Conservation (phyloP, 2,888 invertebrate genomes). For the Ametastegia equiseti region DNA sequence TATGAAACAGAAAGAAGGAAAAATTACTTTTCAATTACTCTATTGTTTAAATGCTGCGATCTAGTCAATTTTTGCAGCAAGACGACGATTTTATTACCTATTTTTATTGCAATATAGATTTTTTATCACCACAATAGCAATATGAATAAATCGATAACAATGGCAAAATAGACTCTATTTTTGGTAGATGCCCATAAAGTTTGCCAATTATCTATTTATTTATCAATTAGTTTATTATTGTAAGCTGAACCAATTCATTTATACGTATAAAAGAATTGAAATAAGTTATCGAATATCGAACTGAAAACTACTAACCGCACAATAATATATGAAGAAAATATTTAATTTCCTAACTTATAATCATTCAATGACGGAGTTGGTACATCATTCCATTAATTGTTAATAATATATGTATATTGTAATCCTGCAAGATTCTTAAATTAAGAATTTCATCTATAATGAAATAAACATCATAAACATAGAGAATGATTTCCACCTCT, state of each 20-base stretch:
- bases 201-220: constrained; percentile 36
- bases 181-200: constrained; percentile 18
- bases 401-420: constrained; percentile 40
- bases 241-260: constrained; percentile 11
- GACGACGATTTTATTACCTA: constrained; percentile 23
- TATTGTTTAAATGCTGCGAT: constrained; percentile 4
- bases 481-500: not conserved
- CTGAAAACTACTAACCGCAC: constrained; percentile 34
- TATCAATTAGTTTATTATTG: constrained; percentile 10
- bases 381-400: constrained; percentile 43
- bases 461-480: constrained; percentile 28
- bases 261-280: not conserved
- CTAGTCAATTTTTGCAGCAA: constrained; percentile 45
- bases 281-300: constrained; percentile 28
- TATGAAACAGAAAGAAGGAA: too few relatives aligned
- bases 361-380: constrained; percentile 5
- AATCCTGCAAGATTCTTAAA: constrained; percentile 25
- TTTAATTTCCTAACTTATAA: constrained; percentile 30
- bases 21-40: not conserved
- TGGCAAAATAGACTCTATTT: constrained; percentile 30
- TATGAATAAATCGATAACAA: constrained; percentile 10
- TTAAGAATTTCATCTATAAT: constrained; percentile 42
- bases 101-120: constrained; percentile 25
- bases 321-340: constrained; percentile 38
- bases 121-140: constrained; percentile 23